phyloP scores from a whole-genome alignment of 1,140 invertebrate genomes.

The Zaprionus kolodkinae region DNA sequence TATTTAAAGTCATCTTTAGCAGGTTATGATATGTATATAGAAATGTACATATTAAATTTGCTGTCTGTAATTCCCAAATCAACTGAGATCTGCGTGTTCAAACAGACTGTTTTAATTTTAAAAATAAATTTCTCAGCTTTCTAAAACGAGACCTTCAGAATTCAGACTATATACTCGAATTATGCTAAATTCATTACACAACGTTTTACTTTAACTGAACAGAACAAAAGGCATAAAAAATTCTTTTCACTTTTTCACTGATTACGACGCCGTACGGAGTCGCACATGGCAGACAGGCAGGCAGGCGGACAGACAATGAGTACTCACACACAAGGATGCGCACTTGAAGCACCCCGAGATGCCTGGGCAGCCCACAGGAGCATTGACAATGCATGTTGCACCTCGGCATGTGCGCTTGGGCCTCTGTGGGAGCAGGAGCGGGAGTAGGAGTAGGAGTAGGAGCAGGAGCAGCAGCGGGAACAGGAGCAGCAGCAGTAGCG shows the following conservation, averaged over 20 bases:
- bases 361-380: constrained; percentile 17
- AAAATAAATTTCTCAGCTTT: too few species aligned
- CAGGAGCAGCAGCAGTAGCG: too few species aligned
- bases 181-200: constrained; percentile 5
- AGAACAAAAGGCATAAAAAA: constrained; percentile 41
- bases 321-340: constrained; percentile 5
- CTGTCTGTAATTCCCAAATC: too few species aligned
- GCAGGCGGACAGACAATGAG: constrained; percentile 54
- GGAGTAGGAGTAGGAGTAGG: too few species aligned
- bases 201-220: not conserved
- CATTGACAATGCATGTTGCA: constrained; percentile 73
- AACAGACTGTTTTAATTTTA: too few species aligned
- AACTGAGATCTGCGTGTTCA: not conserved
- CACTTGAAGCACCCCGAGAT: constrained; percentile 15
- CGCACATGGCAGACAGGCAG: constrained; percentile 20
- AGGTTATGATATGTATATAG: not conserved
- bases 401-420: constrained; percentile 19
- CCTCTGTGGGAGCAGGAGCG: constrained; percentile 5
- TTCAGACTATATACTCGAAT: not conserved
- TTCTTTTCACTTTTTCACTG: constrained; percentile 63
- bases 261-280: constrained; percentile 26
- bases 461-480: too few species aligned
- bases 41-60: too few species aligned
- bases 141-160: too few species aligned
- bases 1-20: not conserved